These are phyloP conservation scores for Sphyrna mokarran DNA, from an alignment of 2,113 vertebrate species.

Conservation along the genomic window DNA sequence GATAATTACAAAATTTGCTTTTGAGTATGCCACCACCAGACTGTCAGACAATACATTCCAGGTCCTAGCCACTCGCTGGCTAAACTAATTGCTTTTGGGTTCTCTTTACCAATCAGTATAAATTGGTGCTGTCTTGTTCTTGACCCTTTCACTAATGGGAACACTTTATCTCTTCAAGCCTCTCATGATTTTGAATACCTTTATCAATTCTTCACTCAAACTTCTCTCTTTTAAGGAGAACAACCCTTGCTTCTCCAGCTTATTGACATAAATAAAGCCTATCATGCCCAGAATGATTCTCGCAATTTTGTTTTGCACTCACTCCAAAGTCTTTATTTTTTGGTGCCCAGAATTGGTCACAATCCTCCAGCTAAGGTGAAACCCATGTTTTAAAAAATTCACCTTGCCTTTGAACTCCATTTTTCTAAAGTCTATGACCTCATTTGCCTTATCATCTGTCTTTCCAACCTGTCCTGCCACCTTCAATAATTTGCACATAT, in stretches of 20 bases:
- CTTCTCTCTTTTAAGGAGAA: neutral
- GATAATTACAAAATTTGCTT: neutral
- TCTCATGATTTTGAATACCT: neutral
- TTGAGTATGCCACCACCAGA: neutral
- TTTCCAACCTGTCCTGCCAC: too few relatives aligned
- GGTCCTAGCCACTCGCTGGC: neutral
- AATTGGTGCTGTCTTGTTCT: neutral
- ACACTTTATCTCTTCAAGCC: neutral
- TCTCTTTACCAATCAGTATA: neutral
- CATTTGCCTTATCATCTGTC: too few relatives aligned
- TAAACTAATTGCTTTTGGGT: neutral
- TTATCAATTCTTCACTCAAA: neutral
- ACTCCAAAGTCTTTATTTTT: too few relatives aligned
- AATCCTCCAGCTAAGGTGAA: too few relatives aligned
- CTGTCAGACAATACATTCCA: neutral
- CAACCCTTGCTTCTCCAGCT: neutral
- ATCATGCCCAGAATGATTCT: neutral
- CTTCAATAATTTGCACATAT: too few relatives aligned
- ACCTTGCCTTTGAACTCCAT: too few relatives aligned
- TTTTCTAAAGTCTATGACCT: too few relatives aligned
- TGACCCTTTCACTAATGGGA: neutral
- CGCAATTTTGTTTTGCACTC: neutral
- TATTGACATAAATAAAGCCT: neutral
- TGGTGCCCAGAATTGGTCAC: too few relatives aligned
- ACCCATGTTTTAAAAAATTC: too few relatives aligned